Evolutionary conservation across 2,113 vertebrate species (phyloP).

Genomic region (Jacana jacana): DNA sequence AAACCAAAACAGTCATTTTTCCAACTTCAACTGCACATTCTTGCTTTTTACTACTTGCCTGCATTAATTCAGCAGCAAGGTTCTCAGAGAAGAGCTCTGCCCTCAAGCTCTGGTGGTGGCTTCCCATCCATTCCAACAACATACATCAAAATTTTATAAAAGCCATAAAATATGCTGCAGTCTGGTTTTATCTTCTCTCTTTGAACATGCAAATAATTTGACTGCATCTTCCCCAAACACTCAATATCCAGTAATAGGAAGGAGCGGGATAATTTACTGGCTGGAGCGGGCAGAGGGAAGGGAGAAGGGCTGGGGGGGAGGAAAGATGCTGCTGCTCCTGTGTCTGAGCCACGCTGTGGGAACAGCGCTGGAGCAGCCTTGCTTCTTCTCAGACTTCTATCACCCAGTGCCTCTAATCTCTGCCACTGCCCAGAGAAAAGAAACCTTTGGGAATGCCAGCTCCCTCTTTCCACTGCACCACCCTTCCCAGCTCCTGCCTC

Average conservation of each 20-base stretch:
- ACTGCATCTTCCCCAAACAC: background rate
- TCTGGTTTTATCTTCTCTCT: background rate
- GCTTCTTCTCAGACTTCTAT: background rate
- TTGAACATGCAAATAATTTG: constrained; percentile 12
- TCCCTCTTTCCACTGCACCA: fast-evolving
- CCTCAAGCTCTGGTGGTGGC: background rate
- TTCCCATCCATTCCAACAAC: constrained; percentile 5
- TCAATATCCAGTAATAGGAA: background rate
- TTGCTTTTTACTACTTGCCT: background rate
- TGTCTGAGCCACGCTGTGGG: background rate
- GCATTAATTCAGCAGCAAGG: background rate
- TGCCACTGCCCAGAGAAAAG: background rate
- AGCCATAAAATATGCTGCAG: background rate
- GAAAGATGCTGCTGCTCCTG: background rate
- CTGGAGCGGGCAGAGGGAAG: background rate
- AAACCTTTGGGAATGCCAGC: background rate
- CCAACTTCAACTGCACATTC: background rate
- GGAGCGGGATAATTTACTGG: background rate
- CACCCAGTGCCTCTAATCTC: background rate
- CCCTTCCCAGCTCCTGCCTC: background rate
- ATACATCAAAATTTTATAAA: background rate
- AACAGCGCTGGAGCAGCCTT: background rate
- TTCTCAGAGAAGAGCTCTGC: background rate
- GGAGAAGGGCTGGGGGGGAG: background rate
- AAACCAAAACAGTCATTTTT: background rate